A percentile compares a stretch with the other conserved stretches of the same genome.
phyloP scores from a whole-genome alignment of 92 coral and sea anemone species.

The Meandrina meandrites region DNA sequence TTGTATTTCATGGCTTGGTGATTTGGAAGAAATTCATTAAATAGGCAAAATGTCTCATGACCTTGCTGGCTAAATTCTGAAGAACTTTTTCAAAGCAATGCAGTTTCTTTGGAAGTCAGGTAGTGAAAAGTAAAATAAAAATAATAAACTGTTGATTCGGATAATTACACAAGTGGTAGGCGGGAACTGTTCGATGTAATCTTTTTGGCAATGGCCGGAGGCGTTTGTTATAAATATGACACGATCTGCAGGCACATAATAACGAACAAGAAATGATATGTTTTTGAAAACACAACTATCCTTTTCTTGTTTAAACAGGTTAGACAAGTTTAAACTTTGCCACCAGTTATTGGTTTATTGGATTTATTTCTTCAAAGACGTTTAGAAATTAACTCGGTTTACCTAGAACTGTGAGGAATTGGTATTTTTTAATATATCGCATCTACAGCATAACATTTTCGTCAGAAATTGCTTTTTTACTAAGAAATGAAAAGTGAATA shows the following conservation, averaged over 20 bases:
- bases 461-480: too few relatives aligned
- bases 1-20: background rate
- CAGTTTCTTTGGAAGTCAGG: background rate
- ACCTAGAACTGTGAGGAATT: background rate
- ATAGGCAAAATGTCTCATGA: background rate
- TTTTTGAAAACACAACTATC: background rate
- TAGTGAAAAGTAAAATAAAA: background rate
- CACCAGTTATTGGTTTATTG: background rate
- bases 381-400: background rate
- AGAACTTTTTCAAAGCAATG: background rate
- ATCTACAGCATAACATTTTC: background rate
- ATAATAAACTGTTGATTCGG: too few relatives aligned
- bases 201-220: too few relatives aligned
- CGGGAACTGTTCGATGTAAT: too few relatives aligned
- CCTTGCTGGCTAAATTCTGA: background rate
- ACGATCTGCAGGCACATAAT: too few relatives aligned
- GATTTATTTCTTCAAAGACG: background rate
- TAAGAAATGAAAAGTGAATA: too few relatives aligned
- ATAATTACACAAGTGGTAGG: too few relatives aligned
- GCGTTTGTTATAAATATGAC: too few relatives aligned
- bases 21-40: background rate
- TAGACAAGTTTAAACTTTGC: background rate
- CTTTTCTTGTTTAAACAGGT: background rate
- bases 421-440: background rate
- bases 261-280: background rate